A percentile compares a stretch with the other conserved stretches of the same genome.
Evolutionary conservation across 2,888 invertebrate genomes (phyloP).

Genomic region (Eilema depressum): DNA sequence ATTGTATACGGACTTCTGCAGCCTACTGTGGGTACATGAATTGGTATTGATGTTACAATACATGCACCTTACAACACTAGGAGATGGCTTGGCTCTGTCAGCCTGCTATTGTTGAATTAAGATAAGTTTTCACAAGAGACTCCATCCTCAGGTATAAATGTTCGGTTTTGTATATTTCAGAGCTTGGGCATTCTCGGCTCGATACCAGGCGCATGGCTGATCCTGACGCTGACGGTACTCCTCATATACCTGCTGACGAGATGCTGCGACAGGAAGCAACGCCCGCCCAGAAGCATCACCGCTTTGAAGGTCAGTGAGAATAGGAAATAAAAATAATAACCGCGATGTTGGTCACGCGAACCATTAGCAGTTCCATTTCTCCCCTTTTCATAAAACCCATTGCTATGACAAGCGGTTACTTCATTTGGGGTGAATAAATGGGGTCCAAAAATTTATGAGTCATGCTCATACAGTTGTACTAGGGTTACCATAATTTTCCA

Average conservation of each 20-base stretch:
- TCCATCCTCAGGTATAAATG: background rate
- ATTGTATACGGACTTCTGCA: no score
- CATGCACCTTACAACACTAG: background rate
- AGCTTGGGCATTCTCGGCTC: slow-evolving; percentile 97
- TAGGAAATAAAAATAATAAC: no score
- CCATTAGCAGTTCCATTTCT: background rate
- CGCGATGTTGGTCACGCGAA: background rate
- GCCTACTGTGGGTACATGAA: no score
- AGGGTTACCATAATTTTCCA: background rate
- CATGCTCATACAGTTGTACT: background rate
- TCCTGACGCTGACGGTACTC: slow-evolving; percentile 95
- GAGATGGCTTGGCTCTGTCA: no score
- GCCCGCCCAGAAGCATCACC: slow-evolving; percentile 95
- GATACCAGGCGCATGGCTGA: slow-evolving; percentile 97
- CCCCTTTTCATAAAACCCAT: background rate
- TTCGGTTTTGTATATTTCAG: slow-evolving; percentile 82
- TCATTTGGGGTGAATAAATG: background rate
- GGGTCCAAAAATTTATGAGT: background rate
- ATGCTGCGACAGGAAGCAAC: slow-evolving; percentile 97
- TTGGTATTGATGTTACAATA: background rate
- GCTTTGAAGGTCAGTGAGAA: slow-evolving; percentile 89
- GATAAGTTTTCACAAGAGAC: background rate
- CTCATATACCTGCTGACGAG: slow-evolving; percentile 97
- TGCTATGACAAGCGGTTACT: background rate
- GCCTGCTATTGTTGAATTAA: no score